Base-by-base conservation (phyloP, 2,113 vertebrate genomes). In the Callocephalon fimbriatum region DNA sequence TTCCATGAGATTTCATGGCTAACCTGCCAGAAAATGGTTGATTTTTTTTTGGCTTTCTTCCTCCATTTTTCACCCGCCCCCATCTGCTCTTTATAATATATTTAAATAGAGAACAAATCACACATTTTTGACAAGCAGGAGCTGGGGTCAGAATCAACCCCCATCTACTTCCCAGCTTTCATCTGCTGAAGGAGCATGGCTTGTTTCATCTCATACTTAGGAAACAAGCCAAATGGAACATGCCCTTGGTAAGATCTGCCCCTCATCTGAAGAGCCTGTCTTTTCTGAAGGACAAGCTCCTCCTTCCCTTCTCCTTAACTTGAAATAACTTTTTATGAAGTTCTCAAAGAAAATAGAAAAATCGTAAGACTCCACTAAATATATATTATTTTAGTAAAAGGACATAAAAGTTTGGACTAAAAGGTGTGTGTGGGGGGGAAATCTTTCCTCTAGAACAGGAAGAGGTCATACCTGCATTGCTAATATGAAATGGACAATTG, bases 101-200 rank as follows among this genome's bases (percentile, higher is more conserved):
- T 96, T 91, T 95, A 95, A 86, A 93, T 54, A 44, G 75, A 88
- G 58, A 75, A 88, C 19, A 90, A 90, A 89, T 96, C 78, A 90
- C 90, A 96, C 90, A 66, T 95, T 96, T 95, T 80, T 95, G 87
- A 96, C 95, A 96, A 96, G 92, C 50, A 95, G 77, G 62, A 95
- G 83, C 74, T 45, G 37, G 62, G 92, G 96, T 97, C 92, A 96
- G 76, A 90, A 93, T 10, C 90, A 96, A 62, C 66, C 31, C 59
- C 32, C 87, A 95, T 79, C 78, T 83, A 65, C 47, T 95, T 97
- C 45, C 90, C 81, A 94, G 92, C 42, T 94, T 96, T 93, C 85
- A 90, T 90, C 42, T 92, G 90, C 93, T 96, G 71, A 90, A 86
- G 93, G 85, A 94, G 70, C 54, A 71, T 45, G 81, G 45, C 62